These are phyloP conservation scores for Reticulitermes lucifugus DNA, from an alignment of 2,888 invertebrate genomes.

Conservation along the genomic window DNA sequence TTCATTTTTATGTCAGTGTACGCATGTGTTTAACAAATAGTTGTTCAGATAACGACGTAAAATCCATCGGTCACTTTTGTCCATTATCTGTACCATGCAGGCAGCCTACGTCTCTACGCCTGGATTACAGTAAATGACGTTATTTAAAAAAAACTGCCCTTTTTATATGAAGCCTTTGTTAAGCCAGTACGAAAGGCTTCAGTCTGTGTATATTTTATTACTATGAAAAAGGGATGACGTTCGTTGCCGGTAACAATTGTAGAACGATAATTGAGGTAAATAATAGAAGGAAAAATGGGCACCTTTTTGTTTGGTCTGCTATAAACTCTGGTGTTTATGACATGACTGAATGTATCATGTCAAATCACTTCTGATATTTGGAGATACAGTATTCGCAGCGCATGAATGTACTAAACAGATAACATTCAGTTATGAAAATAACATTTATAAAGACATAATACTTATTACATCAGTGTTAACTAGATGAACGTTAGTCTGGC, in stretches of 20 bases:
- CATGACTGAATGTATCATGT: not conserved
- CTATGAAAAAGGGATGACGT: not conserved
- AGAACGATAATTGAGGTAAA: not conserved
- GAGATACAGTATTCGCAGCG: not conserved
- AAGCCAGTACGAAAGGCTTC: not conserved
- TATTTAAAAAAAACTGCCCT: not conserved
- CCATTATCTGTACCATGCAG: not conserved
- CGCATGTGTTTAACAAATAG: not conserved
- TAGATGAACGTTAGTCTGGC: not conserved
- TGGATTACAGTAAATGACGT: not conserved
- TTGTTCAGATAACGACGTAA: not conserved
- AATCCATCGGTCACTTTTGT: constrained; percentile 6
- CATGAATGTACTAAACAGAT: not conserved
- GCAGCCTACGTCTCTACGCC: not conserved
- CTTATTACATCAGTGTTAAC: not conserved
- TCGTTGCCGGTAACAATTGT: not conserved
- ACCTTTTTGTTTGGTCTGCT: not conserved
- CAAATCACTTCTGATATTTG: constrained; percentile 3
- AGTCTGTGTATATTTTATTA: not conserved
- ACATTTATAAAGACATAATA: not conserved
- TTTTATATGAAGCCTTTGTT: constrained; percentile 5
- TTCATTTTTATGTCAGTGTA: too few relatives aligned
- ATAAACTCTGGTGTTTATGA: not conserved
- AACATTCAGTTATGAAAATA: not conserved
- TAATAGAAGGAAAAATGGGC: not conserved